Percentiles rank a stretch among this genome's conserved stretches.
phyloP scores from a whole-genome alignment of 2,888 invertebrate genomes.

The Mesoligia furuncula region DNA sequence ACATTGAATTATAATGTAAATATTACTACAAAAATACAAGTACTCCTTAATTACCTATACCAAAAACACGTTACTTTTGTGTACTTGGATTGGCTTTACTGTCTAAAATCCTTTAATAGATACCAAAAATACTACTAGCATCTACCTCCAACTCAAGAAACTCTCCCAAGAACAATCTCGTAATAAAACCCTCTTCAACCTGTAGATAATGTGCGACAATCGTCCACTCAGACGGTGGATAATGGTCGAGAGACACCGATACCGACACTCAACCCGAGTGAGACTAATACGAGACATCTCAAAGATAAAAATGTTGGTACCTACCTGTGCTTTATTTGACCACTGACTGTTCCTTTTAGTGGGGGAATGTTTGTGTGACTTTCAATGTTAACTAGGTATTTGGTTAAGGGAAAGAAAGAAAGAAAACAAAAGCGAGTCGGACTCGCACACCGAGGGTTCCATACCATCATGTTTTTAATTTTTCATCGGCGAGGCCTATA shows the following conservation, averaged over 20 bases:
- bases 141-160: slow-evolving; percentile 1
- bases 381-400: background rate
- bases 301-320: slow-evolving; percentile 44
- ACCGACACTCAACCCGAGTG: slow-evolving; percentile 20
- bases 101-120: background rate
- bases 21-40: background rate
- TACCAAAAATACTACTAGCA: background rate
- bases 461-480: no score
- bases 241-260: slow-evolving; percentile 16
- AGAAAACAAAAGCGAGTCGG: no score
- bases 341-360: slow-evolving; percentile 4
- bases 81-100: background rate
- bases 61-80: background rate
- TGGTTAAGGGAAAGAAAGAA: background rate
- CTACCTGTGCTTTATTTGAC: slow-evolving; percentile 6
- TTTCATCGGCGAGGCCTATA: no score
- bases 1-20: background rate
- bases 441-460: no score
- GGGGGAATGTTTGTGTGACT: background rate
- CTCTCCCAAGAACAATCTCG: background rate
- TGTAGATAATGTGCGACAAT: slow-evolving; percentile 43
- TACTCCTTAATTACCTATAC: background rate
- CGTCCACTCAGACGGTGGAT: slow-evolving; percentile 26
- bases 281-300: slow-evolving; percentile 19
- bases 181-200: slow-evolving; percentile 28